Conservation (phyloP, 2,888 invertebrate genomes). For the Disparrhopalites patrizii region DNA sequence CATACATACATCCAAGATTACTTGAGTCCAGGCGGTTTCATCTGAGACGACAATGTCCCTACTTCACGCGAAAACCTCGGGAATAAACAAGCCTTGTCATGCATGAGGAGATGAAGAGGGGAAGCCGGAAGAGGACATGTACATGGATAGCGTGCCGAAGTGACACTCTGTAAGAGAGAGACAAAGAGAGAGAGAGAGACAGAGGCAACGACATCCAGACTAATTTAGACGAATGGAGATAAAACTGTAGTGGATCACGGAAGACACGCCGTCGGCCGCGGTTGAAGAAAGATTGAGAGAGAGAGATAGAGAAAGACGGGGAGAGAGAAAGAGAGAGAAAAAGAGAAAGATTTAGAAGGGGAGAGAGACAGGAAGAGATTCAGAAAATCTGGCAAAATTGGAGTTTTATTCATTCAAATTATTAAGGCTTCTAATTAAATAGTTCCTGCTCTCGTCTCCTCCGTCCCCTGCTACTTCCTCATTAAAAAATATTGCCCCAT, state of each 20-base stretch:
- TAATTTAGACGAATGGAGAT: constrained; percentile 17
- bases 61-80: constrained; percentile 1
- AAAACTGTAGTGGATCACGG: no score
- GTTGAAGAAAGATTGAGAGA: not conserved
- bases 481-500: constrained; percentile 9
- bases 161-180: constrained; percentile 5
- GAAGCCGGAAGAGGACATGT: no score
- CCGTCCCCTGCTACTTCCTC: constrained; percentile 15
- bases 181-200: no score
- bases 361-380: not conserved
- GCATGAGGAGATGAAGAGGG: not conserved
- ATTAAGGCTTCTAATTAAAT: constrained; percentile 20
- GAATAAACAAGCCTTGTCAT: constrained; percentile 3
- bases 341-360: not conserved
- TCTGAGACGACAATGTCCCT: constrained; percentile 2
- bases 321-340: not conserved
- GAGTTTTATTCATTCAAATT: constrained; percentile 7
- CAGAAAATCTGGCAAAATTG: constrained; percentile 8
- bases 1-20: no score
- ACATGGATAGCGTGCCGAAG: not conserved
- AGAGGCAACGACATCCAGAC: no score
- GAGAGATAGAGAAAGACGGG: no score
- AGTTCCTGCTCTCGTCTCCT: constrained; percentile 4
- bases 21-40: no score
- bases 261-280: no score